Base-by-base conservation (phyloP, 2,113 vertebrate species). In the Datnioides undecimradiatus region DNA sequence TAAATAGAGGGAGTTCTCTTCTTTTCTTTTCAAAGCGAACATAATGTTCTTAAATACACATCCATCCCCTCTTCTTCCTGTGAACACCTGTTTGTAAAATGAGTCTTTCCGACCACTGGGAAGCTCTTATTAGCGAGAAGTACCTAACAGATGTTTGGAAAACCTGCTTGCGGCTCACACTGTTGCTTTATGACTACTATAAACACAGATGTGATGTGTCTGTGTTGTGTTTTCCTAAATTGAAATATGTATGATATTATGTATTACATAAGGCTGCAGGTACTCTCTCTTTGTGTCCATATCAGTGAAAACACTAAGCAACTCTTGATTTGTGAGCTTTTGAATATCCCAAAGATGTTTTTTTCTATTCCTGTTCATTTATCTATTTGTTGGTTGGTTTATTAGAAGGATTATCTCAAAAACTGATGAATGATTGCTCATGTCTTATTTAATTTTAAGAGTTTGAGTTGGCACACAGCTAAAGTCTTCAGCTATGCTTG, bases 11-110 rank as follows among this genome's bases (percentile, higher is more conserved):
- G 25, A 21, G 14, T 71, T 52, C 25, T 75, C 64, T 49, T 51
- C 34, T 55, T 27, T 72, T 85, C 21, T 16, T 73, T 78, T 62
- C 34, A 68, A 52, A 87, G 55, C n/a, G 51, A 33, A 81, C 38
- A 36, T 19, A 21, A 64, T 29, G 40, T 71, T 66, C 43, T 66
- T 55, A 33, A 69, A 73, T 38, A 51, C 31, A 82, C 21, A 67
- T 43, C n/a, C 31, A 46, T 34, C 38, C 23, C 6, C 34, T 73
- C 63, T 78, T 12, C 60, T 33, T 54, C 58, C 34, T 57, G 54
- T 74, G 73, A 83, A 83, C 82, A 88, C 79, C 76, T 83, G 87
- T 78, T 88, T 73, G 58, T 59, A 33, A 68, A 78, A 80, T 52
- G 12, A 66, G 49, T 64, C 49, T 16, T 31, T 84, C 49, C 17